Base-by-base conservation (phyloP, 2,888 invertebrate genomes). In the Scaptomyza parva region DNA sequence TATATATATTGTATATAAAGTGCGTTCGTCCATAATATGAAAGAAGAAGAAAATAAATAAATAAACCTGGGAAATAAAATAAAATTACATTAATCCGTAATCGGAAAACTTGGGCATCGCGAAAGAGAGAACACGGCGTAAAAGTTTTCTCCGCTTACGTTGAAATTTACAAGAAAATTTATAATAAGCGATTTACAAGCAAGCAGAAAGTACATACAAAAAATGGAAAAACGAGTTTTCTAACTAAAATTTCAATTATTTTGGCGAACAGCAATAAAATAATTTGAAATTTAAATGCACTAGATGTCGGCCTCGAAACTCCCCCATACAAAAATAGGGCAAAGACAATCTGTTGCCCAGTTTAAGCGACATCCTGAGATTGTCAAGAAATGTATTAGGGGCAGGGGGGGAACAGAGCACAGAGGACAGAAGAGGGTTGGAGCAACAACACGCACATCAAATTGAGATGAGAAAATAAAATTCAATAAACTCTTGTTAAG, bases 21-120 rank as follows among this genome's bases (percentile, higher is more conserved):
- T 55, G 35, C 20, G 35, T 35, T 64, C 54, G 14, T 26, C 41
- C 54, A 69, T 48, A 33, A 69, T 33, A 48, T 40, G 55, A 63
- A 41, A 33, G 35, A 55, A 51, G n/a, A n/a, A n/a, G n/a, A 47
- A 35, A 44, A 57, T n/a, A 67, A 44, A 41, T 48, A 57, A 53
- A 63, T 65, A 72, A 40, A 40, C 47, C 33, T 26, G 59, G 33
- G 18, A 41, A 40, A 41, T 47, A 61, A 57, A 63, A 64, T 65
- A 76, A 88, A 86, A 89, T 86, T 85, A 86, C 81, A 85, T 89
- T 89, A 89, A 88, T 87, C 76, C 73, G 76, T 88, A 88, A 88
- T 89, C 89, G 88, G 88, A 88, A 88, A 88, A 88, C 85, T 88
- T 88, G 86, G 68, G 75, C 66, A 55, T 40, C 53, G 62, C 35